Evolutionary conservation across 2,113 vertebrate species (phyloP).

Genomic region (Sander lucioperca): DNA sequence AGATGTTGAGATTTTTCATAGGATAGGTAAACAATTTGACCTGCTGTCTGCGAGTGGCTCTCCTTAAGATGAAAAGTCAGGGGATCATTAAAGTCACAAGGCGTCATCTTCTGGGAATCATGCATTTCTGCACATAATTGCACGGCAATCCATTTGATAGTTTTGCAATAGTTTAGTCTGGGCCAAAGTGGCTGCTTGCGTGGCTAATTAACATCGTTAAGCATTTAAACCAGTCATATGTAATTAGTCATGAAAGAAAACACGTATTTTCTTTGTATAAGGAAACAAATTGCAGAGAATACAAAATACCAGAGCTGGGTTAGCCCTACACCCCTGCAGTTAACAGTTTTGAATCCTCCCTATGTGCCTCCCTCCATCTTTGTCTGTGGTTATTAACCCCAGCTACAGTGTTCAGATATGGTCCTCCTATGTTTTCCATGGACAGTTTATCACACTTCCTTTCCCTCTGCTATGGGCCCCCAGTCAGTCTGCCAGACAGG

Average conservation of each 20-base stretch:
- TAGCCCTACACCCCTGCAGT: slow-evolving; percentile 9
- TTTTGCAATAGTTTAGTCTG: neutral
- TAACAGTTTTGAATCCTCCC: slow-evolving; percentile 17
- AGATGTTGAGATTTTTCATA: neutral
- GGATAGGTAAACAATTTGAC: neutral
- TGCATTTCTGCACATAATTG: neutral
- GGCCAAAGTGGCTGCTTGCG: neutral
- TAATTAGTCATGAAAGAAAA: neutral
- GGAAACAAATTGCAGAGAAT: slow-evolving; percentile 1
- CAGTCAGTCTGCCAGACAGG: slow-evolving; percentile 56
- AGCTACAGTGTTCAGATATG: slow-evolving; percentile 53
- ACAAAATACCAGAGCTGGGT: slow-evolving; percentile 11
- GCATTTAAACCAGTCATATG: neutral
- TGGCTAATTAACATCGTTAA: slow-evolving; percentile 6
- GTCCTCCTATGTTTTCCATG: slow-evolving; percentile 61
- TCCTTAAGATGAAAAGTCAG: neutral
- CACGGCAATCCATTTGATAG: neutral
- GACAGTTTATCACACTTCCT: slow-evolving; percentile 75
- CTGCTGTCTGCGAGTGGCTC: neutral
- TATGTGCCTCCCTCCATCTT: slow-evolving; percentile 64
- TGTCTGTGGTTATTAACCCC: slow-evolving; percentile 62
- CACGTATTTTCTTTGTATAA: neutral
- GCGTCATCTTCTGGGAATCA: neutral
- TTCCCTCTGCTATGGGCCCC: slow-evolving; percentile 45
- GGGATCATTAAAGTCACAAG: neutral